Percentiles rank a stretch among this genome's conserved stretches.
These are phyloP conservation scores for Ptychochromis oligacanthus DNA, from an alignment of 2,113 vertebrate species.

Conservation along the genomic window DNA sequence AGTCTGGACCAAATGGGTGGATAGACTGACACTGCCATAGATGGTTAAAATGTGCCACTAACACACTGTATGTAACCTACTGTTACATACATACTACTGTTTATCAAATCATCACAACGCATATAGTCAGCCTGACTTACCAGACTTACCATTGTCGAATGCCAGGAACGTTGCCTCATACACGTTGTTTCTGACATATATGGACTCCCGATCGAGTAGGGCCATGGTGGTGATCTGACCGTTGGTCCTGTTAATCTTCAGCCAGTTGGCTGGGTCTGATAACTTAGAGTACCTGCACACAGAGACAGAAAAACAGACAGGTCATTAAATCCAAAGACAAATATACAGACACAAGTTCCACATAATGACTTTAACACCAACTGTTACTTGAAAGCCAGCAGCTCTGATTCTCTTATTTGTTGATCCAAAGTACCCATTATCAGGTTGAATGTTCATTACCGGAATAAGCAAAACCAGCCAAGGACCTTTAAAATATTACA, in stretches of 20 bases:
- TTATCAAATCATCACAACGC: conserved; percentile 9
- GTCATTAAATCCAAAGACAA: conserved; percentile 16
- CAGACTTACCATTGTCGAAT: conserved; percentile 92
- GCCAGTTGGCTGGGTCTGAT: conserved; percentile 96
- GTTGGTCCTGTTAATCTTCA: conserved; percentile 92
- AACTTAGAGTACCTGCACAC: conserved; percentile 91
- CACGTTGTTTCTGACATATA: conserved; percentile 91
- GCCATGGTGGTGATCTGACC: conserved; percentile 95
- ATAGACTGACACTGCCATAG: neutral
- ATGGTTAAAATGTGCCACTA: neutral
- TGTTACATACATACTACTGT: conserved; percentile 1
- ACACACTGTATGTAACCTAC: neutral
- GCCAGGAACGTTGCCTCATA: conserved; percentile 98
- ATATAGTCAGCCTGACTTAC: conserved; percentile 64
- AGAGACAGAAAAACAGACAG: neutral
- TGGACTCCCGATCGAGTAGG: conserved; percentile 93
- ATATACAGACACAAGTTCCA: neutral
- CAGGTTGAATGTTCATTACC: conserved; percentile 52
- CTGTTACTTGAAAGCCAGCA: conserved; percentile 13
- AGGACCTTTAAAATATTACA: conserved; percentile 50
- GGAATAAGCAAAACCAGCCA: conserved; percentile 49
- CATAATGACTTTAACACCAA: conserved; percentile 6
- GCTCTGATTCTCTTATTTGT: conserved; percentile 43
- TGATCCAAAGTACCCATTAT: conserved; percentile 48
- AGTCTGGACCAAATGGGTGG: neutral